Evolutionary conservation across 2,888 invertebrate species (phyloP), one percentile per base, ranked within the genome.

Genomic region (Synergus gifuensis): DNA sequence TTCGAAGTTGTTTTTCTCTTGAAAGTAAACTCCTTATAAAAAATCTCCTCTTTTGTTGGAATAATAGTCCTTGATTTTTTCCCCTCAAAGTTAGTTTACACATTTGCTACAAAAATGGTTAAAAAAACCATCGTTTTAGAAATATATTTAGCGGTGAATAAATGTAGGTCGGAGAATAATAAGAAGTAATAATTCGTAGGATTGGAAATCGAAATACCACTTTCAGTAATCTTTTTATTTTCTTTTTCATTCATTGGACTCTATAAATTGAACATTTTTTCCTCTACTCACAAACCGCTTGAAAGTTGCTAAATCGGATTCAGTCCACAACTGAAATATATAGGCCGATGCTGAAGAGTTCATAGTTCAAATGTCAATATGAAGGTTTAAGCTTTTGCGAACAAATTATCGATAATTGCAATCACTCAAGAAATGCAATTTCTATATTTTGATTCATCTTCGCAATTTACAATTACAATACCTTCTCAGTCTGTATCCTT

Each of bases 281-380:
- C 44, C 36, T 36, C 40, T 77, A 78, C 49, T 40, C 40, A 76
- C 42, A 77, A 73, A 64, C 58, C 58, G 62, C 66, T 76, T 64
- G 73, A 76, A 81, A 79, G 76, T 46, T 67, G 44, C 18, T 18
- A 67, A 67, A 67, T 67, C 44, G 64, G n/a, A 8, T 64, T 64
- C 64, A n/a, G 42, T n/a, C 64, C 40, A 16, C n/a, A 40, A 22
- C n/a, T 60, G 3, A n/a, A 22, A 22, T 9, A 4, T 5, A 22
- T 11, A 60, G 16, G 2, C 8, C 40, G 16, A 64, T 28, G 22
- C 22, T 64, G 16, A 40, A 64, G 40, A 46, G 46, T 16, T 28
- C 11, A 5, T n/a, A 16, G 44, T 69, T 69, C 49, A 69, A 69
- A 54, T 22, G 36, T n/a, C 22, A 44, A 44, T 46, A 44, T 66